A percentile compares a stretch with the other conserved stretches of the same genome.
phyloP scores from a whole-genome alignment of 2,888 invertebrate species.

The Meganola albula region DNA sequence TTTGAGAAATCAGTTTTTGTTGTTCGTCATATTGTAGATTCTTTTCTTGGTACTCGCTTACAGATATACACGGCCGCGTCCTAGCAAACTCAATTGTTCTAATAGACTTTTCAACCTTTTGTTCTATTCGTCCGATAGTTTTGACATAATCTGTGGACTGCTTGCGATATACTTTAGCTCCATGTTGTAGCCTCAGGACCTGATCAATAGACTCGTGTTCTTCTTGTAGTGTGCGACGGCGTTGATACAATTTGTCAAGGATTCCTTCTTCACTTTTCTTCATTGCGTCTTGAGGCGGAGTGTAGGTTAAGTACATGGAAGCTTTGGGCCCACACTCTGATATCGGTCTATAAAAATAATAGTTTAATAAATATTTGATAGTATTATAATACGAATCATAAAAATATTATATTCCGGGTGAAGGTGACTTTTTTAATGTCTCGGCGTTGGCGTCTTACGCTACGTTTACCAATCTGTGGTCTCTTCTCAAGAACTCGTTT shows the following conservation, averaged over 20 bases:
- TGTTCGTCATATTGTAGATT: conserved; percentile 38
- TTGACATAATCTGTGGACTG: conserved; percentile 61
- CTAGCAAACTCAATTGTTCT: conserved; percentile 51
- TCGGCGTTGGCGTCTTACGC: no score
- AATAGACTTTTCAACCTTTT: conserved; percentile 38
- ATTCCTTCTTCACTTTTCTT: conserved; percentile 30
- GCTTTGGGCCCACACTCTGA: not conserved
- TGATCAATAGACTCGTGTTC: conserved; percentile 37
- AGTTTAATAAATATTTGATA: no score
- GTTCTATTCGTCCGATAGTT: conserved; percentile 46
- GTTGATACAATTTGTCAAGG: not conserved
- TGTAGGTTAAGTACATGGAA: conserved; percentile 14
- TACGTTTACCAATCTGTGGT: no score
- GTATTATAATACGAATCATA: no score
- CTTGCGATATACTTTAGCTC: conserved; percentile 44
- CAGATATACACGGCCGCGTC: conserved; percentile 46
- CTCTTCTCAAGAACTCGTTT: no score
- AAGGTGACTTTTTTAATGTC: no score
- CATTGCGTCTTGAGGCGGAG: conserved; percentile 32
- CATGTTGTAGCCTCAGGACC: conserved; percentile 48
- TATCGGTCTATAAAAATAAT: not conserved
- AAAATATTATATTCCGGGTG: no score
- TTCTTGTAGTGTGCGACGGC: conserved; percentile 26
- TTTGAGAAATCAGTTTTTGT: conserved; percentile 13
- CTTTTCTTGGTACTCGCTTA: conserved; percentile 47